phyloP scores from a whole-genome alignment of 2,797 vertebrate species.

The Ptychobarbus kaznakovi region DNA sequence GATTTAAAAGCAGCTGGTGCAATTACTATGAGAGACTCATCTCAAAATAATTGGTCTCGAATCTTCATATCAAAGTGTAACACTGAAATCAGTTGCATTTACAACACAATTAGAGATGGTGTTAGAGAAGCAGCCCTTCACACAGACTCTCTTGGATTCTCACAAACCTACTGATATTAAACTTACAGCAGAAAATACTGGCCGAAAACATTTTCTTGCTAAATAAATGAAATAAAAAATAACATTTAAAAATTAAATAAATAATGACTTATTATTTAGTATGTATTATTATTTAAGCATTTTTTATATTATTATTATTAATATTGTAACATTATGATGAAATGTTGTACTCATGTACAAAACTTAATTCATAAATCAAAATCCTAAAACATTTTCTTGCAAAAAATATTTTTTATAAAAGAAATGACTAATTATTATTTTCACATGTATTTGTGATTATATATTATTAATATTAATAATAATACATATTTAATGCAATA shows the following conservation, averaged over 20 bases:
- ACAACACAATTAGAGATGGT: not conserved
- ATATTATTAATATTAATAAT: not conserved
- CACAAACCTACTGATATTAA: not conserved
- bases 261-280: too few species aligned
- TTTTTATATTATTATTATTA: not conserved
- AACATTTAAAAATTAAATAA: not conserved
- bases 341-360: not conserved
- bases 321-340: not conserved
- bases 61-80: conserved; percentile 35
- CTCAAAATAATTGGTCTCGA: conserved; percentile 20
- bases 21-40: not conserved
- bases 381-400: not conserved
- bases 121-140: not conserved
- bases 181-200: not conserved
- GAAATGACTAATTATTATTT: not conserved
- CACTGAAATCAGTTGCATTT: not conserved
- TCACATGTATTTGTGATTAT: not conserved
- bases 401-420: too few species aligned
- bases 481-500: not conserved
- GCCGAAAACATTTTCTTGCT: not conserved
- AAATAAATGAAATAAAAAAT: not conserved
- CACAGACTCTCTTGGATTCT: not conserved
- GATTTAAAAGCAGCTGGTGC: conserved; percentile 33
- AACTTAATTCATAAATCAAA: not conserved
- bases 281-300: not conserved